Conservation (phyloP, 1,140 invertebrate genomes). For the Drosophila takahashii region DNA sequence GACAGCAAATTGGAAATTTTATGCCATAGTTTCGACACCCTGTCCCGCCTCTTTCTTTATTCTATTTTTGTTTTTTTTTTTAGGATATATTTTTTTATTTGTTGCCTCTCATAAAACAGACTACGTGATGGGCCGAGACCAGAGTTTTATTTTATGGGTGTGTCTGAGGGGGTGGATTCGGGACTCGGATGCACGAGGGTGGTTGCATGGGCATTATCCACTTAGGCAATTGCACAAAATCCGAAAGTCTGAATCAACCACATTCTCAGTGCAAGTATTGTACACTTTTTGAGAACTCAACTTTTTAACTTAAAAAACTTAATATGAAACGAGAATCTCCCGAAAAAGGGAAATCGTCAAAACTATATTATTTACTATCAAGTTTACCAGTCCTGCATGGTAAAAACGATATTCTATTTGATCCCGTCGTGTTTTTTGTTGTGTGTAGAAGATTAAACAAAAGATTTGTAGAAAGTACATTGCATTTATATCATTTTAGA, state of each 20-base stretch:
- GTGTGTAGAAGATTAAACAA: too few species aligned
- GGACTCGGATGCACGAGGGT: constrained; percentile 3
- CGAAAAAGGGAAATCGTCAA: too few species aligned
- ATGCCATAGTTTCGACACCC: constrained; percentile 71
- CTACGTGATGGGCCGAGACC: constrained; percentile 38
- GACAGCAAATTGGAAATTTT: constrained; percentile 78
- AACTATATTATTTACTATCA: too few species aligned
- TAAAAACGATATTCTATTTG: too few species aligned
- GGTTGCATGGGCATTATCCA: constrained; percentile 14
- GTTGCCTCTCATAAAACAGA: constrained; percentile 30
- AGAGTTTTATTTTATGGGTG: constrained; percentile 22
- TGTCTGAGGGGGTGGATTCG: not conserved
- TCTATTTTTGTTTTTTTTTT: constrained; percentile 10
- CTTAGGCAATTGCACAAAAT: constrained; percentile 8
- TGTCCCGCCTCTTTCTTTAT: not conserved
- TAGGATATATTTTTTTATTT: constrained; percentile 29
- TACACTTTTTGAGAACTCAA: not conserved
- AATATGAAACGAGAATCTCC: too few species aligned
- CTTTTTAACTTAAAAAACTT: too few species aligned
- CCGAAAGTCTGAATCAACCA: not conserved
- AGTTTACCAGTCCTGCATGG: too few species aligned
- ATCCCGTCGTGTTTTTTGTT: too few species aligned
- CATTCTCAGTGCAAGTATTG: not conserved
- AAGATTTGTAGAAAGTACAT: too few species aligned
- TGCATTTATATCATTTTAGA: too few species aligned